phyloP scores from a whole-genome alignment of 2,888 invertebrate species.

The Hedya salicella region DNA sequence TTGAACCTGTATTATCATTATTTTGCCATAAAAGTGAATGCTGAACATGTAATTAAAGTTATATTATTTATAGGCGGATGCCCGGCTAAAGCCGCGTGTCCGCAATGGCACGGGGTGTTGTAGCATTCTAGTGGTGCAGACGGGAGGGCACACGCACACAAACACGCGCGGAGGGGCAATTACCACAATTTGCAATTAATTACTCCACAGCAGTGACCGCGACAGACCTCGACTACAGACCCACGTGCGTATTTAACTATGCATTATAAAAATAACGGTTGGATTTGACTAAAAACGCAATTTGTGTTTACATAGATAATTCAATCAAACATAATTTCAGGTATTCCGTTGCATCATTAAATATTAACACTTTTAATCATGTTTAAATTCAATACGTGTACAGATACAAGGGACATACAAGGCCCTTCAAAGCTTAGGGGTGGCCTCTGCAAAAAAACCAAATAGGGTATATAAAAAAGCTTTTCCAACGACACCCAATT shows the following conservation, averaged over 20 bases:
- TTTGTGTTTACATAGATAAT: neutral
- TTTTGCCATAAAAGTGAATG: neutral
- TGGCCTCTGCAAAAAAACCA: slow-evolving; percentile 24
- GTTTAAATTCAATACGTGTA: neutral
- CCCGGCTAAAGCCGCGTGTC: slow-evolving; percentile 19
- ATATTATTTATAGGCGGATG: slow-evolving; percentile 31
- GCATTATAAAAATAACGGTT: slow-evolving; percentile 47
- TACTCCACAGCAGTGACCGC: slow-evolving; percentile 58
- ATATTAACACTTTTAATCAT: neutral
- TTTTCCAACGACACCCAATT: slow-evolving; percentile 35
- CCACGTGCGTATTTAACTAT: slow-evolving; percentile 52
- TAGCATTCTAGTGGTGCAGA: slow-evolving; percentile 46
- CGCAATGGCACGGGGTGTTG: slow-evolving; percentile 37
- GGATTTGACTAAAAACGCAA: slow-evolving; percentile 51
- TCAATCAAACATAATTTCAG: slow-evolving; percentile 7
- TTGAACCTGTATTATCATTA: neutral
- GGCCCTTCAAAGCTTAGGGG: slow-evolving; percentile 3
- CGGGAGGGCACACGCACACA: slow-evolving; percentile 39
- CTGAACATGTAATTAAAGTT: slow-evolving; percentile 21
- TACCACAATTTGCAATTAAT: slow-evolving; percentile 73
- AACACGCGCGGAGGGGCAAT: slow-evolving; percentile 51
- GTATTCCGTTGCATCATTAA: neutral
- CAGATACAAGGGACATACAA: neutral
- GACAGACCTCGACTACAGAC: slow-evolving; percentile 48
- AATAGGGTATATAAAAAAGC: slow-evolving; percentile 30